phyloP scores from a whole-genome alignment of 2,797 vertebrate species.

The Rhynchonycteris naso region DNA sequence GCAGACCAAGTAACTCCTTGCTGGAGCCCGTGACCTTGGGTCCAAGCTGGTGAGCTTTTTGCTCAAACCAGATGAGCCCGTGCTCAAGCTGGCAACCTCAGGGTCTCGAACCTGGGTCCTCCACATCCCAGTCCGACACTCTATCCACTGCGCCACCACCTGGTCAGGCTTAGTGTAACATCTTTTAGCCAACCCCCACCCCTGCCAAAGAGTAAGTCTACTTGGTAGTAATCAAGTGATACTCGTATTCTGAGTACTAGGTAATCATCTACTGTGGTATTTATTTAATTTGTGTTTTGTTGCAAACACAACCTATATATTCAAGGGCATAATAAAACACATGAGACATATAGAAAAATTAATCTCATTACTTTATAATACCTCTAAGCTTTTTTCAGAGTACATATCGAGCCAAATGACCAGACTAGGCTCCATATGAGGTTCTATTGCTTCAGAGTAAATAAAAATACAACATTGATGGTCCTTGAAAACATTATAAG shows the following conservation, averaged over 20 bases:
- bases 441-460: constrained; percentile 18
- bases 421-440: background rate
- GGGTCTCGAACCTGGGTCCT: too few species aligned
- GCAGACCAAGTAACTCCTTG: too few species aligned
- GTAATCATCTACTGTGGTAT: background rate
- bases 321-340: background rate
- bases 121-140: too few species aligned
- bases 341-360: background rate
- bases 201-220: background rate
- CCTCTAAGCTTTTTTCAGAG: background rate
- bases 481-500: background rate
- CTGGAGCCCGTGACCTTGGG: too few species aligned
- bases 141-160: too few species aligned
- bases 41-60: too few species aligned
- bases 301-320: background rate
- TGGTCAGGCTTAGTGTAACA: background rate
- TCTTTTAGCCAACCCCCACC: background rate
- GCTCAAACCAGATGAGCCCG: too few species aligned
- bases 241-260: background rate
- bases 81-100: too few species aligned
- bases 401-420: background rate
- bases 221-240: background rate
- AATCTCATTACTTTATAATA: background rate
- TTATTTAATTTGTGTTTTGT: background rate
- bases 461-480: background rate